phyloP scores from a whole-genome alignment of 2,113 vertebrate species.

The Xiphorhynchus elegans region DNA sequence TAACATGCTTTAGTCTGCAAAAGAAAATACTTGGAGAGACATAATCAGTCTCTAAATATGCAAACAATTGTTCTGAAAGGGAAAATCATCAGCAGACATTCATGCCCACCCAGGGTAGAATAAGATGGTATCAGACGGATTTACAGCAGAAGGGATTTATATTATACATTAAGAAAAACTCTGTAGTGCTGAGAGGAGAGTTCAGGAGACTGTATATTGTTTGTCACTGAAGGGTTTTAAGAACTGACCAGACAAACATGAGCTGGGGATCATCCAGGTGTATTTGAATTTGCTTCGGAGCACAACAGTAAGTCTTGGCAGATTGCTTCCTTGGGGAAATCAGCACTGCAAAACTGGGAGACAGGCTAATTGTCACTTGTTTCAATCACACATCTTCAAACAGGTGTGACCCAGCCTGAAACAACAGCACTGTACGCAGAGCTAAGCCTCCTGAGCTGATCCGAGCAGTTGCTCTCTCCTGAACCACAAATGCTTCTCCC shows the following conservation, averaged over 20 bases:
- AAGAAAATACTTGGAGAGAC: background rate
- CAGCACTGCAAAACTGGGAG: background rate
- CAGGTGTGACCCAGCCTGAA: background rate
- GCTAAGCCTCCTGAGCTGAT: background rate
- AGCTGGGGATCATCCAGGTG: background rate
- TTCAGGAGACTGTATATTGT: background rate
- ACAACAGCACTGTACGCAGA: background rate
- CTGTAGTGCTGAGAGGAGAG: background rate
- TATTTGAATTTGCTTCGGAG: background rate
- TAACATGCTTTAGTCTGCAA: background rate
- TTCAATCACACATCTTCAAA: background rate
- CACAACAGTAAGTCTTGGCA: background rate
- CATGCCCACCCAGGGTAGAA: background rate
- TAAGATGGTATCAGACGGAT: background rate
- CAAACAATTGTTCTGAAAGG: background rate
- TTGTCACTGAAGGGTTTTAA: background rate
- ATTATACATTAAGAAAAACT: background rate
- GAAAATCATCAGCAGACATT: background rate
- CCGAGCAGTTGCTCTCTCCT: accelerated
- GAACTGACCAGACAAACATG: background rate
- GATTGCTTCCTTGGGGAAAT: background rate
- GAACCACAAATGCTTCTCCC: background rate
- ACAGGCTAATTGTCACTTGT: background rate
- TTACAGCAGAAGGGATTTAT: background rate
- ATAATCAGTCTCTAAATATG: background rate